Conservation (phyloP, 2,113 vertebrate genomes). For the Chelonoidis abingdonii region DNA sequence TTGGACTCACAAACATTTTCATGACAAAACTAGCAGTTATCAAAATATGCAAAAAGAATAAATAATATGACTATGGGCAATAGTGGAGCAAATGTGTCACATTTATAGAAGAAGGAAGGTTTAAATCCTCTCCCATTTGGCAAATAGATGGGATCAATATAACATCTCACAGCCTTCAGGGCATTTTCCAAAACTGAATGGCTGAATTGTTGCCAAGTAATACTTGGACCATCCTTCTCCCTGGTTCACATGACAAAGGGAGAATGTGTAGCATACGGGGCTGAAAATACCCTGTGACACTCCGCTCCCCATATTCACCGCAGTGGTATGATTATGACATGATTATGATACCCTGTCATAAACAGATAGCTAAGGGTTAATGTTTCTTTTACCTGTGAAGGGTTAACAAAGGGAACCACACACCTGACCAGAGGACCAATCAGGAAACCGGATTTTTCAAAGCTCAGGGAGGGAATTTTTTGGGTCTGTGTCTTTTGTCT, state of each 20-base stretch:
- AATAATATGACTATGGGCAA: neutral
- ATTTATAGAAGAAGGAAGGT: neutral
- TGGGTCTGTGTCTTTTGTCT: no score
- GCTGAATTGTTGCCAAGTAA: neutral
- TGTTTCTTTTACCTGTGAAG: no score
- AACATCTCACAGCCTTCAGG: neutral
- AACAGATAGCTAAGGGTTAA: no score
- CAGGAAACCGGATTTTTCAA: no score
- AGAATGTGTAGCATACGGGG: neutral
- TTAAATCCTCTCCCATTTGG: neutral
- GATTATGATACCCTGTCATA: no score
- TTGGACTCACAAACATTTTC: neutral
- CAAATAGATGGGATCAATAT: neutral
- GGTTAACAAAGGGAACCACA: no score
- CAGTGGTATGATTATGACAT: no score
- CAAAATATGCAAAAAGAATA: neutral
- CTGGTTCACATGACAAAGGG: neutral
- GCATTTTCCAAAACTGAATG: neutral
- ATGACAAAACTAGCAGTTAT: neutral
- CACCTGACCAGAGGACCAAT: no score
- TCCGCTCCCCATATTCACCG: no score
- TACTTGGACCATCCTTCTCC: neutral
- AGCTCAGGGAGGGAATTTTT: no score
- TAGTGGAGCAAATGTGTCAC: neutral
- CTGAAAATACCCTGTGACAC: neutral